Evolutionary conservation across 2,113 vertebrate species (phyloP).

Genomic region (Lophius piscatorius): DNA sequence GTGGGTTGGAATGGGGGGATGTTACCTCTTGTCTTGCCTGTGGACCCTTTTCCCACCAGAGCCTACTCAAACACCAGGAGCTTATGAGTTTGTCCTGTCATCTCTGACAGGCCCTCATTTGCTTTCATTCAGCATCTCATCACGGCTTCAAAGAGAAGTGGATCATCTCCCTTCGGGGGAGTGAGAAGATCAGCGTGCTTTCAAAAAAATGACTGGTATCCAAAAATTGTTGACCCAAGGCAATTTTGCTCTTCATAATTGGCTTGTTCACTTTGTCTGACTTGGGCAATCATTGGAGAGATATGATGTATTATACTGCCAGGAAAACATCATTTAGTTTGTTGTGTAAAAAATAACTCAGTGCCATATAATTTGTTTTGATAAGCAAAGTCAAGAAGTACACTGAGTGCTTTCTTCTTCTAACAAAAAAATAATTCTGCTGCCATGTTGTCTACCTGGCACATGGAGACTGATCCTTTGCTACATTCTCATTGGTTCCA

Average conservation of each 20-base stretch:
- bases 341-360: slow-evolving; percentile 60
- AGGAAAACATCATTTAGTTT: slow-evolving; percentile 67
- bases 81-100: slow-evolving; percentile 68
- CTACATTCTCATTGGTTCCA: slow-evolving; percentile 40
- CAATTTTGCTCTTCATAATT: slow-evolving; percentile 72
- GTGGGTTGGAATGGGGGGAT: background rate
- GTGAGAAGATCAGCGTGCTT: slow-evolving; percentile 63
- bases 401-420: slow-evolving; percentile 35
- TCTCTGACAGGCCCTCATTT: slow-evolving; percentile 75
- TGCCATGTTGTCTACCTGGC: slow-evolving; percentile 37
- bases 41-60: slow-evolving; percentile 45
- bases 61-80: slow-evolving; percentile 36
- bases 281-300: slow-evolving; percentile 61
- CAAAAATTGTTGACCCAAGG: slow-evolving; percentile 72
- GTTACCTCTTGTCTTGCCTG: background rate
- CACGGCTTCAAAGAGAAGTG: slow-evolving; percentile 74
- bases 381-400: slow-evolving; percentile 48
- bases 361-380: slow-evolving; percentile 72
- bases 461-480: slow-evolving; percentile 22
- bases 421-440: slow-evolving; percentile 37
- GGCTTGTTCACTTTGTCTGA: slow-evolving; percentile 63
- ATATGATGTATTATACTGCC: slow-evolving; percentile 71
- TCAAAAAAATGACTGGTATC: slow-evolving; percentile 76
- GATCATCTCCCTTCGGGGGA: slow-evolving; percentile 62
- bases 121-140: slow-evolving; percentile 76